These are phyloP conservation scores for Delichon dasypus DNA, from an alignment of 2,797 vertebrate genomes.

Conservation along the genomic window DNA sequence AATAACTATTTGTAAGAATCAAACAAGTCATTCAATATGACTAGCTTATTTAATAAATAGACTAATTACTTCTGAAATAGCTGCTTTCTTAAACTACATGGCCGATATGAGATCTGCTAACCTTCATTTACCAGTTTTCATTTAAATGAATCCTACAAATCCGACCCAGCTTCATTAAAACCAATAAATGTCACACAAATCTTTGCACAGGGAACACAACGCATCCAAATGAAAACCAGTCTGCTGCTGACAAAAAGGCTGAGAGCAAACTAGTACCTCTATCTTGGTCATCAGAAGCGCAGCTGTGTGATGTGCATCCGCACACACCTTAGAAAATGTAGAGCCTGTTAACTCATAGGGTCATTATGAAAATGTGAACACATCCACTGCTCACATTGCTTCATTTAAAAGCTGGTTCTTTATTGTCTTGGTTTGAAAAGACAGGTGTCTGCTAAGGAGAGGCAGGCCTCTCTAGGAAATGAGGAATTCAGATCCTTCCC, in stretches of 20 bases:
- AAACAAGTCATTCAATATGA: conserved; percentile 1
- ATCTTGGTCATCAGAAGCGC: background rate
- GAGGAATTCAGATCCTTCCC: no score
- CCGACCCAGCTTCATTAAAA: background rate
- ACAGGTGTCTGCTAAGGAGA: no score
- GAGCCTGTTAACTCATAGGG: background rate
- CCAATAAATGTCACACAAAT: background rate
- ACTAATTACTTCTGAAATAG: background rate
- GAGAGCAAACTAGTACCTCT: background rate
- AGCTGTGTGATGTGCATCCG: background rate
- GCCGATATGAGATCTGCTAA: background rate
- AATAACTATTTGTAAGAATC: background rate
- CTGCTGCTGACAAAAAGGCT: background rate
- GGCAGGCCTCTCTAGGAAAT: no score
- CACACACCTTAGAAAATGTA: accelerated
- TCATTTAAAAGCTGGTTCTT: background rate
- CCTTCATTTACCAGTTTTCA: background rate
- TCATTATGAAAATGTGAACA: background rate
- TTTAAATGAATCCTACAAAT: background rate
- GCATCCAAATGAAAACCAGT: background rate
- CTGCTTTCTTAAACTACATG: background rate
- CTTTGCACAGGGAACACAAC: background rate
- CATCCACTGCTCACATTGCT: background rate
- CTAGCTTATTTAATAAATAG: conserved; percentile 15
- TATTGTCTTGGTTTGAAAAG: no score